phyloP scores from a whole-genome alignment of 2,888 invertebrate genomes.

The Hirtodrosophila confusa region DNA sequence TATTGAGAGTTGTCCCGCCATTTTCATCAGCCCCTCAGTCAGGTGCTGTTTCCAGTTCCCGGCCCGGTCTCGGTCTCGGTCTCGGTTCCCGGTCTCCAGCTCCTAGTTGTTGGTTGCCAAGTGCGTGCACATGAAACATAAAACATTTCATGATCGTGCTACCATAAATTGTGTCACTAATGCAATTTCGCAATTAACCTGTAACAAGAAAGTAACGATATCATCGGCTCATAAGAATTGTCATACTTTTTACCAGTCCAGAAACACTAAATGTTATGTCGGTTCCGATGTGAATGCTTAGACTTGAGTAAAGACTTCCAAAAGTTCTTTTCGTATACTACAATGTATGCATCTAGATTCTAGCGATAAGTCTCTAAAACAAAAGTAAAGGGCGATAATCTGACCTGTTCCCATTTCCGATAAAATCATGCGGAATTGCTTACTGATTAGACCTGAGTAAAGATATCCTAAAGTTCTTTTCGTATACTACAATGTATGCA shows the following conservation, averaged over 20 bases:
- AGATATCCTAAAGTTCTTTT: neutral
- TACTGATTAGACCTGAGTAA: neutral
- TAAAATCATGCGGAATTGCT: too few relatives aligned
- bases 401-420: too few relatives aligned
- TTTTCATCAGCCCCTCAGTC: conserved; percentile 3
- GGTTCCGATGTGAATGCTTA: too few relatives aligned
- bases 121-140: conserved; percentile 56
- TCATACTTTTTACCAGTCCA: conserved; percentile 16
- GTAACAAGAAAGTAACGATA: conserved; percentile 49
- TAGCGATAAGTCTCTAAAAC: too few relatives aligned
- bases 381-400: too few relatives aligned
- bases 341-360: too few relatives aligned
- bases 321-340: neutral
- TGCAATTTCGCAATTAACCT: conserved; percentile 48
- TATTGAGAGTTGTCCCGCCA: conserved; percentile 3
- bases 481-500: neutral
- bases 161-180: conserved; percentile 64
- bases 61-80: neutral
- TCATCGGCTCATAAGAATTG: conserved; percentile 8
- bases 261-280: too few relatives aligned
- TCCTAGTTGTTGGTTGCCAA: conserved; percentile 22
- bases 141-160: conserved; percentile 41
- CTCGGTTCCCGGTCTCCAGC: conserved; percentile 2
- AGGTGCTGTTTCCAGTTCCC: conserved; percentile 23
- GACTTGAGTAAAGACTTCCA: neutral